These are phyloP conservation scores for Eupsilia transversa DNA, from an alignment of 2,888 invertebrate genomes.

Conservation along the genomic window DNA sequence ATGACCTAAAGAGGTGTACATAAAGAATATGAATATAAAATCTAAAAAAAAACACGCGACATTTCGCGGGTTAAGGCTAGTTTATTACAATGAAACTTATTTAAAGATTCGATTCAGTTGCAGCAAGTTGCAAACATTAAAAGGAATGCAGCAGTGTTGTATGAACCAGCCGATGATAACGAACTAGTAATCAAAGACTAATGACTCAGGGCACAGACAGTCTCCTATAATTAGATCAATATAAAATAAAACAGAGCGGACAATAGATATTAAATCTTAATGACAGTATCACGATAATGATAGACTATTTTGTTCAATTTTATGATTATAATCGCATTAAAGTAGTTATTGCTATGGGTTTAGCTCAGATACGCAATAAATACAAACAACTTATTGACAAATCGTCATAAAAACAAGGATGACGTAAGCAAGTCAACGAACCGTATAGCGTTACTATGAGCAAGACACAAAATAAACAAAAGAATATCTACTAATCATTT, in stretches of 20 bases:
- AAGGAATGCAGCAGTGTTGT: not conserved
- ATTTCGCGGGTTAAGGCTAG: no score
- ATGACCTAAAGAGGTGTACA: no score
- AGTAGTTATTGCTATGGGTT: slow-evolving; percentile 36
- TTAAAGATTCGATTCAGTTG: not conserved
- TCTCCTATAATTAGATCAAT: slow-evolving; percentile 8
- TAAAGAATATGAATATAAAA: no score
- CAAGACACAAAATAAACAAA: slow-evolving; percentile 20
- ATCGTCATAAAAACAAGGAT: slow-evolving; percentile 43
- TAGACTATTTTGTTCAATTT: slow-evolving; percentile 9
- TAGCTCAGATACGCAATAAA: slow-evolving; percentile 16
- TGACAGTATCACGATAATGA: slow-evolving; percentile 21
- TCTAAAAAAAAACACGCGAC: no score
- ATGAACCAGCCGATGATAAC: not conserved
- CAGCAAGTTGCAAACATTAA: not conserved
- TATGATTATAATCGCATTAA: slow-evolving; percentile 22
- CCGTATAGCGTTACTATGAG: slow-evolving; percentile 38
- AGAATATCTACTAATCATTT: not conserved
- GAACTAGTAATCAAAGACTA: not conserved
- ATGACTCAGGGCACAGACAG: not conserved
- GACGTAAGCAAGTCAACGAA: slow-evolving; percentile 58
- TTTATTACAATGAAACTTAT: not conserved
- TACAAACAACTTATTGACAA: slow-evolving; percentile 37
- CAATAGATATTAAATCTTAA: slow-evolving; percentile 8
- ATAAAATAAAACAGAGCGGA: slow-evolving; percentile 11